phyloP scores from a whole-genome alignment of 2,888 invertebrate genomes.

The Liopterus haemorrhoidalis region DNA sequence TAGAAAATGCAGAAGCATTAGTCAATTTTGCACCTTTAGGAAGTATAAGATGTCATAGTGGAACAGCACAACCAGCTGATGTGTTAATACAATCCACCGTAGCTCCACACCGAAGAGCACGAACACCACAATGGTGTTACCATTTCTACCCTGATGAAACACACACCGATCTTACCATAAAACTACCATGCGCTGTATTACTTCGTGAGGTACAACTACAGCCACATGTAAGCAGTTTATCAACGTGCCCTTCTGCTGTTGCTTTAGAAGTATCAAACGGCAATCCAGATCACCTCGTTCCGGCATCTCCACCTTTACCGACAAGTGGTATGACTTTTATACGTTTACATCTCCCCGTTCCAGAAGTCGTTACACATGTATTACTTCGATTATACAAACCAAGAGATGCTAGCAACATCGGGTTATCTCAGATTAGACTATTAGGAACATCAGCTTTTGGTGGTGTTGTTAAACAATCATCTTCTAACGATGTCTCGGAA shows the following conservation, averaged over 20 bases:
- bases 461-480: conserved; percentile 43
- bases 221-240: conserved; percentile 76
- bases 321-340: conserved; percentile 86
- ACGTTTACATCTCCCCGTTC: conserved; percentile 71
- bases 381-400: conserved; percentile 72
- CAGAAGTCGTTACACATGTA: conserved; percentile 80
- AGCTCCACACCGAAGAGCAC: conserved; percentile 75
- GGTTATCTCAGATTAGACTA: conserved; percentile 78
- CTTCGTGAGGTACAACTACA: conserved; percentile 82
- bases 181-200: conserved; percentile 81
- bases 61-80: conserved; percentile 81
- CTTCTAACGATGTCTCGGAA: conserved; percentile 46
- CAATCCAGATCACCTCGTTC: conserved; percentile 68
- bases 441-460: conserved; percentile 81
- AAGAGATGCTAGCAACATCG: conserved; percentile 82
- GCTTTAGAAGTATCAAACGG: conserved; percentile 80
- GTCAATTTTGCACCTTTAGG: conserved; percentile 88
- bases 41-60: conserved; percentile 46
- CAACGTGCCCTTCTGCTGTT: conserved; percentile 83
- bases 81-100: conserved; percentile 75
- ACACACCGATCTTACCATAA: conserved; percentile 80
- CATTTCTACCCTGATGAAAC: conserved; percentile 89
- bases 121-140: conserved; percentile 93
- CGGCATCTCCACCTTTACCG: conserved; percentile 77
- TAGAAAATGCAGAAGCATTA: conserved; percentile 68